Evolutionary conservation across 2,888 invertebrate species (phyloP).

Genomic region (Daptonema setosum): DNA sequence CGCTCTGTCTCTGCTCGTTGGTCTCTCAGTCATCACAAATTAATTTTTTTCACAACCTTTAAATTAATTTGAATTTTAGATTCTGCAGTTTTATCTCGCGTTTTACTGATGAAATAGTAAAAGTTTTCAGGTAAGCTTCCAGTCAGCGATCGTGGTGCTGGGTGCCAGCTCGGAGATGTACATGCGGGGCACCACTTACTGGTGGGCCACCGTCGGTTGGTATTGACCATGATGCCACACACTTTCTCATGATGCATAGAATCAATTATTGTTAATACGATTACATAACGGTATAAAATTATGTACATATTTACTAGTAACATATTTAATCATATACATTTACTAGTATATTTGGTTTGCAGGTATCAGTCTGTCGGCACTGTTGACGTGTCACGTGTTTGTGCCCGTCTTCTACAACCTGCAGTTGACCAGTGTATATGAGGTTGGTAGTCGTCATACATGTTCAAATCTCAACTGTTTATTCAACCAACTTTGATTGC

Average conservation of each 20-base stretch:
- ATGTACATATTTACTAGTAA: too few relatives aligned
- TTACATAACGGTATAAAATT: too few relatives aligned
- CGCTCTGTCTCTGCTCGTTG: background rate
- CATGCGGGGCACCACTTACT: conserved; percentile 7
- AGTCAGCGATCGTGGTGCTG: conserved; percentile 9
- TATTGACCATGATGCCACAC: too few relatives aligned
- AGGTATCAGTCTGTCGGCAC: background rate
- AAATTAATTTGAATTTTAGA: background rate
- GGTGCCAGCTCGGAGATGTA: conserved; percentile 10
- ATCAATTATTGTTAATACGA: too few relatives aligned
- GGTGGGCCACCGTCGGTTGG: conserved; percentile 4
- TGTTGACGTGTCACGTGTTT: conserved; percentile 13
- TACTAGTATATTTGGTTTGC: too few relatives aligned
- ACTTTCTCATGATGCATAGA: too few relatives aligned
- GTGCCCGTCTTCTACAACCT: conserved; percentile 10
- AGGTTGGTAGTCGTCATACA: conserved; percentile 34
- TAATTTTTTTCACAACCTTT: background rate
- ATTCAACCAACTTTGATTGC: background rate
- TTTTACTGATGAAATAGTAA: too few relatives aligned
- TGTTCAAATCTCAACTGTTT: background rate
- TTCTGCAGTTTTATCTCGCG: too few relatives aligned
- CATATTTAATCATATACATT: too few relatives aligned
- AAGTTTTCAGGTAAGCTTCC: conserved; percentile 8
- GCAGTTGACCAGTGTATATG: conserved; percentile 37
- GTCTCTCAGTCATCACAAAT: background rate